A percentile compares a stretch with the other conserved stretches of the same genome.
Evolutionary conservation across 2,888 invertebrate genomes (phyloP).

Genomic region (Thereva nobilitata): DNA sequence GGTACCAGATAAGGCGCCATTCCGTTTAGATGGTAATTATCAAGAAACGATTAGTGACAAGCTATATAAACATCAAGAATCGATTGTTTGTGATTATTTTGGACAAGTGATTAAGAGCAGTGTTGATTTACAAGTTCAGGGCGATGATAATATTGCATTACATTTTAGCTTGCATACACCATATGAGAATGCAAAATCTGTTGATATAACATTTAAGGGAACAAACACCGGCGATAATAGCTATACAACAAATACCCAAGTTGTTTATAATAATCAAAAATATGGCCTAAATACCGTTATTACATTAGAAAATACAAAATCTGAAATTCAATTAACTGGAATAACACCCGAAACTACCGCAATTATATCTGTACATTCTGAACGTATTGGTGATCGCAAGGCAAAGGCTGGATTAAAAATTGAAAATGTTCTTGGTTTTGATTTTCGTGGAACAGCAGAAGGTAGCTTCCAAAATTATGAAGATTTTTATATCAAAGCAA

Average conservation of each 20-base stretch:
- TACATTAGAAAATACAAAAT: conserved; percentile 62
- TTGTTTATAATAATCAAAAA: conserved; percentile 64
- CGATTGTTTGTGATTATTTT: conserved; percentile 49
- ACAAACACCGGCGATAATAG: conserved; percentile 55
- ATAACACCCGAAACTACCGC: conserved; percentile 60
- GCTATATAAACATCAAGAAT: conserved; percentile 45
- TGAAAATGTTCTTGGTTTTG: conserved; percentile 62
- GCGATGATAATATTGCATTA: conserved; percentile 57
- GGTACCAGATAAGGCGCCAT: conserved; percentile 43
- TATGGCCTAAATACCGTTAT: conserved; percentile 63
- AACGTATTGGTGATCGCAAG: conserved; percentile 62
- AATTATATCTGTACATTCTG: conserved; percentile 50
- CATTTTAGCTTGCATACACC: conserved; percentile 59
- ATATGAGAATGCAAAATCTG: conserved; percentile 60
- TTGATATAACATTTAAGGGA: conserved; percentile 60
- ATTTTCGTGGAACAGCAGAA: conserved; percentile 62
- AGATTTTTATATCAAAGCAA: conserved; percentile 65
- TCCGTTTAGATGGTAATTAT: conserved; percentile 50
- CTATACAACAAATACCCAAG: conserved; percentile 54
- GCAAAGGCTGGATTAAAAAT: conserved; percentile 64
- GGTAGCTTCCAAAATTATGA: conserved; percentile 65
- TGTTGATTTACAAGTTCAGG: conserved; percentile 49
- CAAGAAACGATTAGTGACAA: conserved; percentile 48
- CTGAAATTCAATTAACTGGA: conserved; percentile 63
- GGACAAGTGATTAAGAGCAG: conserved; percentile 57